Evolutionary conservation across 2,113 vertebrate genomes (phyloP).

Genomic region (Grallaria varia): DNA sequence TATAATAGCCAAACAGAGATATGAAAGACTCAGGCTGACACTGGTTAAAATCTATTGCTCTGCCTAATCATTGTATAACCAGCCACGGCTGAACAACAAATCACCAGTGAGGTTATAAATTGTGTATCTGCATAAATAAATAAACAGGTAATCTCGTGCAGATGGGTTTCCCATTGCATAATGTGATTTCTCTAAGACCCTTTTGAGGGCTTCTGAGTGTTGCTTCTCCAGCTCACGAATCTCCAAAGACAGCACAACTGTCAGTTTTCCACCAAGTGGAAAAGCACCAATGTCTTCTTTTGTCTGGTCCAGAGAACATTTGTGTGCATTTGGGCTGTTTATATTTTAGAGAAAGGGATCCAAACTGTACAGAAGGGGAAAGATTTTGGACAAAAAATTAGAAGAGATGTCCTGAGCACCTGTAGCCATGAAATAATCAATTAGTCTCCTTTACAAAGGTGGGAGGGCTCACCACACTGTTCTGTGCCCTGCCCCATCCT

Average conservation of each 20-base stretch:
- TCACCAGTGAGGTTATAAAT: slow-evolving; percentile 38
- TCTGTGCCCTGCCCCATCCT: neutral
- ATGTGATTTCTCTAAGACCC: neutral
- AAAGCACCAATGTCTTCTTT: neutral
- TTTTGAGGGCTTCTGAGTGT: neutral
- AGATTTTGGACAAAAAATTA: neutral
- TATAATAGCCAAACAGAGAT: slow-evolving; percentile 41
- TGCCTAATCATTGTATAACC: neutral
- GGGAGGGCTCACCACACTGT: neutral
- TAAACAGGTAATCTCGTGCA: neutral
- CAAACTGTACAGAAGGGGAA: neutral
- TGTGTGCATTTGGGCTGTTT: neutral
- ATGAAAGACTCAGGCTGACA: slow-evolving; percentile 26
- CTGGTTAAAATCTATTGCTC: slow-evolving; percentile 27
- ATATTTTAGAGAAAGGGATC: neutral
- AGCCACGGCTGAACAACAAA: neutral
- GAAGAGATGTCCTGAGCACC: neutral
- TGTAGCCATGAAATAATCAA: neutral
- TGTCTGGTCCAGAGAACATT: neutral
- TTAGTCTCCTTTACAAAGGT: neutral
- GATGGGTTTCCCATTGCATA: neutral
- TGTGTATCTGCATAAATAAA: slow-evolving; percentile 41
- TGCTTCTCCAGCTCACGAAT: neutral
- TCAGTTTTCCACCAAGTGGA: neutral
- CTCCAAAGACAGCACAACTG: neutral